Evolutionary conservation across 2,113 vertebrate genomes (phyloP).

Genomic region (Cettia cetti): DNA sequence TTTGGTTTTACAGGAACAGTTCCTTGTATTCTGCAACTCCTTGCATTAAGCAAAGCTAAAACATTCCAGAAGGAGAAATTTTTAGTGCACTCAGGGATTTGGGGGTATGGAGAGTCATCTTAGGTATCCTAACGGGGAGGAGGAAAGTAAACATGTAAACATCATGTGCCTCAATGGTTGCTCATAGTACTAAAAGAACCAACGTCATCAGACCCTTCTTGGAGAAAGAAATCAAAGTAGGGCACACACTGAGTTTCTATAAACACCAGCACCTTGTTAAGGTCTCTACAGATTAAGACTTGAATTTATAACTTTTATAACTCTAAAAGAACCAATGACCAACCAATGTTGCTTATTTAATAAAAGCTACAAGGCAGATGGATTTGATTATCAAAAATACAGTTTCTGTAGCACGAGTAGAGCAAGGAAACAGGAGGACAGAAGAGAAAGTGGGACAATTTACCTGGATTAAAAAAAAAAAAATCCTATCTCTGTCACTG

Average conservation of each 20-base stretch:
- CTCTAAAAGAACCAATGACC: background rate
- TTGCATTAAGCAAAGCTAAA: background rate
- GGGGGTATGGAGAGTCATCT: background rate
- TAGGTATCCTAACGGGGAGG: background rate
- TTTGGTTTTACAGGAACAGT: background rate
- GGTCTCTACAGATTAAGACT: background rate
- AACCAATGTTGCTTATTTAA: background rate
- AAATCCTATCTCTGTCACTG: background rate
- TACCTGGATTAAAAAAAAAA: background rate
- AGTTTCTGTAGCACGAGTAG: background rate
- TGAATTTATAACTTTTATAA: background rate
- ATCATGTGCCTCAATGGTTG: background rate
- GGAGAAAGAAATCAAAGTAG: background rate
- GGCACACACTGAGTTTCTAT: background rate
- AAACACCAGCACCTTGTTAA: background rate
- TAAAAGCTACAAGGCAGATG: background rate
- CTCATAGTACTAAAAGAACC: background rate
- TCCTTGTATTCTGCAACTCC: background rate
- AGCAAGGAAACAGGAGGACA: background rate
- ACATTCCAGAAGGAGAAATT: background rate
- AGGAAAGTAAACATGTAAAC: background rate
- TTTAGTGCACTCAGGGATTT: background rate
- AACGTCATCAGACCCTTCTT: background rate
- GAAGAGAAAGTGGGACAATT: background rate
- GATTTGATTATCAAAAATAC: background rate